Evolutionary conservation across 2,797 vertebrate species (phyloP), one percentile per base, ranked within the genome.

Genomic region (Sarcoramphus papa): DNA sequence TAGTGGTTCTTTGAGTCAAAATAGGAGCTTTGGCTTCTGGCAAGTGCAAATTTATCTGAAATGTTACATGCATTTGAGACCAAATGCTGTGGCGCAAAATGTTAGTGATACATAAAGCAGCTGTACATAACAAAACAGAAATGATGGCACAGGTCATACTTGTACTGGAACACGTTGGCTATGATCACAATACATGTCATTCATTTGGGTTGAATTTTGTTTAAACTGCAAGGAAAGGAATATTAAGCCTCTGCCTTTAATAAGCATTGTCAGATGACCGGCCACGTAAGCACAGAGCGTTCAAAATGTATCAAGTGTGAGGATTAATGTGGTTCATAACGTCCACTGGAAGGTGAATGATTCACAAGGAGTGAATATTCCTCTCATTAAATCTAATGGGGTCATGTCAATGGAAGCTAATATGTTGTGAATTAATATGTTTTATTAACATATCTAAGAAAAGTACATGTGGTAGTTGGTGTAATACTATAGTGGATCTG

Each of bases 221-320:
- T 89, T 40, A 9, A 37, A 14, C 37, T 37, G 16, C n/a, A 37
- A 62, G 16, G 51, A 53, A 60, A 63, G 17, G 11, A 54, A 43
- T 48, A 27, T 59, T 68, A 72, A 92, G n/a, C 30, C 19, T 62
- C 64, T 54, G n/a, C 43, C 30, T 92, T 75, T 20, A 59, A 28
- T 53, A 9, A 90, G 64, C 2, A 7, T 24, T 53, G 11, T 25
- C 25, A 27, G 40, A 14, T 50, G 62, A 50, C 17, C 25, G 24
- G 59, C 28, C 4, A 0, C 37, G 18, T 5, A 64, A 37, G 27
- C 10, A 1, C 6, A n/a, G 72, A 59, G 28, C 4, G 2, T 35
- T 84, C 31, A 10, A 6, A 63, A 33, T 22, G 13, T 25, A 6
- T 65, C 62, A 54, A 69, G 67, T 47, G 18, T 59, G 53, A 70